Conservation (phyloP, 2,113 vertebrate genomes). For the Poeciliopsis occidentalis region DNA sequence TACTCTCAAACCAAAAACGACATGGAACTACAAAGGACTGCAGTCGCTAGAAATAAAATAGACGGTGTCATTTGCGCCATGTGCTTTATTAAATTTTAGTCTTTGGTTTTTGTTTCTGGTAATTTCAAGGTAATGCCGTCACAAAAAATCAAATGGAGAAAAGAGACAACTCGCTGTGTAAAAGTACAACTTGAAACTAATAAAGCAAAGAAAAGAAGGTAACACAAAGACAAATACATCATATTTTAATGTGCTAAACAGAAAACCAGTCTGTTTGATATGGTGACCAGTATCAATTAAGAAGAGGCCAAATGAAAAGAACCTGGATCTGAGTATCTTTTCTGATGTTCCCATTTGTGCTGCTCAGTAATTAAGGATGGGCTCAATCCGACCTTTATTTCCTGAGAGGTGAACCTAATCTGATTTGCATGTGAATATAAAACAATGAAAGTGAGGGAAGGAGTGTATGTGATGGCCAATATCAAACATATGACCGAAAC, state of each 20-base stretch:
- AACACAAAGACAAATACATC: background rate
- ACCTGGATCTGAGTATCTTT: slow-evolving; percentile 9
- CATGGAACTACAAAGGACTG: background rate
- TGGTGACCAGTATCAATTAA: slow-evolving; percentile 14
- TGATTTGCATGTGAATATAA: slow-evolving; percentile 67
- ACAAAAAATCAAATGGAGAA: background rate
- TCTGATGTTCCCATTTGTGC: slow-evolving; percentile 25
- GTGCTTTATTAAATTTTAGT: too few species aligned
- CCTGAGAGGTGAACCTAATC: slow-evolving; percentile 22
- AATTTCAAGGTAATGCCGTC: background rate
- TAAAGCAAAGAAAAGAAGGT: background rate
- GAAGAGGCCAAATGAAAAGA: slow-evolving; percentile 38
- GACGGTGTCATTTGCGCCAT: too few species aligned
- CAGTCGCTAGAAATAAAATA: background rate
- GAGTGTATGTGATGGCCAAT: slow-evolving; percentile 29
- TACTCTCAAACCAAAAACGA: background rate
- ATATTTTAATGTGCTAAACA: slow-evolving; percentile 6
- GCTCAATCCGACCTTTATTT: slow-evolving; percentile 29
- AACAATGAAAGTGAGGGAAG: slow-evolving; percentile 49
- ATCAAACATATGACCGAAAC: slow-evolving; percentile 50
- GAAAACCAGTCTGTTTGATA: background rate
- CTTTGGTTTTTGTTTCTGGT: background rate
- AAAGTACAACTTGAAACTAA: background rate
- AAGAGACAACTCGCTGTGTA: background rate
- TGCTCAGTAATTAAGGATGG: slow-evolving; percentile 3